Base-by-base conservation (phyloP, 53 echinoderm and acorn worm genomes). In the Patiria pectinifera region DNA sequence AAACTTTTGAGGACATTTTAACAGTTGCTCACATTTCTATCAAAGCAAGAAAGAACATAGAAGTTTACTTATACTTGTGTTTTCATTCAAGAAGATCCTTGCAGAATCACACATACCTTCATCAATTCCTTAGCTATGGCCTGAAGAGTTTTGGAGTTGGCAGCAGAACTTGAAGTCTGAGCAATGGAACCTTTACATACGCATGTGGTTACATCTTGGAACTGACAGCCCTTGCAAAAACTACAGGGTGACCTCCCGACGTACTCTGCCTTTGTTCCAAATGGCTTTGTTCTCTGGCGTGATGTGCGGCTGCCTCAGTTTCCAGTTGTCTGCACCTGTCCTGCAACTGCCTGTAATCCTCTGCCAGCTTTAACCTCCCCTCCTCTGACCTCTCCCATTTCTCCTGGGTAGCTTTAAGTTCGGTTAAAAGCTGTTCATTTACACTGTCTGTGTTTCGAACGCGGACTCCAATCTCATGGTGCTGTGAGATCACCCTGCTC, bases 71-170 rank as follows among this genome's bases (percentile, higher is more conserved):
- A 35, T 35, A 35, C 35, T 35, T 35, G 35, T 35, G 35, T 35
- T 35, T 35, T 35, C 35, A 35, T 35, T 35, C 35, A 35, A 35
- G 35, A 35, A 35, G 35, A 35, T 35, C 35, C 35, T 35, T 35
- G 35, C 35, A 1, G 35, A 35, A 35, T 35, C 35, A 35, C 35
- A 35, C 35, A 35, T 35, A 83, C 83, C 83, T 62, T 83, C 83
- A 83, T 83, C 16, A 83, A 61, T 83, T 83, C 62, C 60, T 61
- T 83, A 6, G 83, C 83, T 24, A 63, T 61, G 19, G 83, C 83
- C 3, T 59, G 26, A 3, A 83, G 83, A 13, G 83, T 83, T 21
- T 83, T 83, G 24, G 62, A 26, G 14, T 22, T 83, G 59, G 83
- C 62, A 9, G 23, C 23, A 4, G 83, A 23, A 24, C 83, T 83